Conservation (phyloP, 2,797 vertebrate species). For the Coccyzus lansbergi region DNA sequence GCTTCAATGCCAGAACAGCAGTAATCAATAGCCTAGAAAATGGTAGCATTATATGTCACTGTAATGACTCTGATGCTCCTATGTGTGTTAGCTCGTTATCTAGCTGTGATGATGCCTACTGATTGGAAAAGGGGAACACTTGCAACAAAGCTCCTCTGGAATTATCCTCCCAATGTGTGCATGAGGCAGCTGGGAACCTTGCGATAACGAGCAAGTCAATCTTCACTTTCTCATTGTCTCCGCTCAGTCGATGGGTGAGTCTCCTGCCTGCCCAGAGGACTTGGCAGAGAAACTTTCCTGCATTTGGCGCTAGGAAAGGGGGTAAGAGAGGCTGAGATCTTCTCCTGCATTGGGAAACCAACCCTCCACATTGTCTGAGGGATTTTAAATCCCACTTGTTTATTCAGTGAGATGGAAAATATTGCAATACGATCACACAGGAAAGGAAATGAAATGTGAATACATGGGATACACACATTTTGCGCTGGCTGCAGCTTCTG, state of each 20-base stretch:
- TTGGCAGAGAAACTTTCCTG: conserved; percentile 24
- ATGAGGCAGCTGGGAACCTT: background rate
- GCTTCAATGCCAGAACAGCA: conserved; percentile 7
- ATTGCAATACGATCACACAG: background rate
- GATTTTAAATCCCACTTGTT: background rate
- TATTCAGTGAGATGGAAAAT: background rate
- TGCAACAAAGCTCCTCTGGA: conserved; percentile 31
- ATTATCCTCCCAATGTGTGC: background rate
- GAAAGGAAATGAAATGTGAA: background rate
- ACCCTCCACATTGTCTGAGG: fast-evolving
- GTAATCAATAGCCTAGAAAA: conserved; percentile 57
- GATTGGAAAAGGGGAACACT: conserved; percentile 31
- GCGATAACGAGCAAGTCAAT: conserved; percentile 45
- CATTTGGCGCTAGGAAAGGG: background rate
- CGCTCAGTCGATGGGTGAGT: fast-evolving
- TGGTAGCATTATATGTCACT: background rate
- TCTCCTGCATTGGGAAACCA: background rate
- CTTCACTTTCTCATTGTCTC: conserved; percentile 54
- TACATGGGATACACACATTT: fast-evolving
- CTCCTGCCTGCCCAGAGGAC: background rate
- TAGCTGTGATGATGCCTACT: conserved; percentile 14
- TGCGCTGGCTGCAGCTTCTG: background rate
- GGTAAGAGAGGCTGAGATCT: background rate
- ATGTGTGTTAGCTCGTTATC: background rate
- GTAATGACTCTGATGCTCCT: background rate